phyloP scores from a whole-genome alignment of 1,140 invertebrate genomes.

The Zaprionus ghesquierei region DNA sequence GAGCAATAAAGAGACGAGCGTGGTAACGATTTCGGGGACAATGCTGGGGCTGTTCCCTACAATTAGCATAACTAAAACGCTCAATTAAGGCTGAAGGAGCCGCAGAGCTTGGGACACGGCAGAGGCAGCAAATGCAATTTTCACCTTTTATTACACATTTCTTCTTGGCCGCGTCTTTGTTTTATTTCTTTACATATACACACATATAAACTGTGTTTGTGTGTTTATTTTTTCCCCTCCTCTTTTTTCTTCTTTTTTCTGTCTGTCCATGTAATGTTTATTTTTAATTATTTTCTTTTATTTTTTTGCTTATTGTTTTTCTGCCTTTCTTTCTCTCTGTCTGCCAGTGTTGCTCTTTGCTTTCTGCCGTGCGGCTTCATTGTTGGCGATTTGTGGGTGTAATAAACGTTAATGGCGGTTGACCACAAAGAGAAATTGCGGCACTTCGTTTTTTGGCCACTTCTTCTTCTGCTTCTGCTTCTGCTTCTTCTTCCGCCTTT shows the following conservation, averaged over 20 bases:
- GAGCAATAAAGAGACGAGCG: slow-evolving; percentile 58
- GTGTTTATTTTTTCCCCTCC: slow-evolving; percentile 4
- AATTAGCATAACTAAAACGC: slow-evolving; percentile 81
- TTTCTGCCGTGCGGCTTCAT: slow-evolving; percentile 56
- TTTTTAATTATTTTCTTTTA: slow-evolving; percentile 77
- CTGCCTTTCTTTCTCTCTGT: slow-evolving; percentile 22
- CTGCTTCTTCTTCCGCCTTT: not conserved
- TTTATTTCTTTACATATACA: slow-evolving; percentile 25
- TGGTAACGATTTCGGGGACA: slow-evolving; percentile 10
- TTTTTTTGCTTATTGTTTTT: slow-evolving; percentile 47
- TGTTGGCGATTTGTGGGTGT: slow-evolving; percentile 65
- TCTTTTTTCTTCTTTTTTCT: slow-evolving; percentile 52
- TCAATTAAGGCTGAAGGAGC: slow-evolving; percentile 73
- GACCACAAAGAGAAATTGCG: slow-evolving; percentile 76
- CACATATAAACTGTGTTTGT: slow-evolving; percentile 5
- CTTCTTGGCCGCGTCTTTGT: slow-evolving; percentile 23
- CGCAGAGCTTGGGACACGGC: not conserved
- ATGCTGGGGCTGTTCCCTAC: slow-evolving; percentile 29
- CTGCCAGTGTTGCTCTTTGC: slow-evolving; percentile 65
- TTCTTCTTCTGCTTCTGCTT: not conserved
- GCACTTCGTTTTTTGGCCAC: slow-evolving; percentile 58
- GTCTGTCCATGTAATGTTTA: slow-evolving; percentile 68
- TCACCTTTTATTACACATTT: slow-evolving; percentile 75
- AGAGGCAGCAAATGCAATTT: slow-evolving; percentile 63
- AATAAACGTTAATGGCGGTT: slow-evolving; percentile 80